Base-by-base conservation (phyloP, 2,888 invertebrate genomes). In the Biston stratarius region DNA sequence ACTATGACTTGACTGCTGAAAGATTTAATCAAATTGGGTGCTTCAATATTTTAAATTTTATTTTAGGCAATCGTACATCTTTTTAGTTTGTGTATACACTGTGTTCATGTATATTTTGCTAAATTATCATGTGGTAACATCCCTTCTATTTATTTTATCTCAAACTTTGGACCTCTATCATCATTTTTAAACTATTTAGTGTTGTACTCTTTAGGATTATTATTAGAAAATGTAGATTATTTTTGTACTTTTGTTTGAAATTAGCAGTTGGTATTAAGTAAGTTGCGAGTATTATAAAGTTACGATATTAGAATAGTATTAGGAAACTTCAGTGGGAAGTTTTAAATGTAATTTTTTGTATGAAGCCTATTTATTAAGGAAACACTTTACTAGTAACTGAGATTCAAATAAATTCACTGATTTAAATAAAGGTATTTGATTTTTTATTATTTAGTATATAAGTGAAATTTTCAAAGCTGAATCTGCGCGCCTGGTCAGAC, bases 391-490 rank as follows among this genome's bases (percentile, higher is more conserved):
- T 68, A 76, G 66, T 82, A 76, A 76, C n/a, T 81, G 86, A 89
- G 86, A 88, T 88, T 87, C 83, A 85, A 80, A 82, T 91, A 88
- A 89, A 91, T 83, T 80, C 81, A 86, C 84, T 82, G 87, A 88
- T 90, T 90, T 88, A 81, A 72, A 75, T 70, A 38, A 70, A 63
- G 55, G 57, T 69, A 70, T 74, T 72, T 77, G 85, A 80, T 81
- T 44, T 72, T 73, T 12, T n/a, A 38, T 11, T 15, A 7, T 47
- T 47, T 14, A 24, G 24, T 24, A 24, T 24, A 2, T 24, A 24
- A 2, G 24, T 24, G 24, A 2, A 2, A 2, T 24, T 24, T 24
- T 24, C 3, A 2, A 24, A 24, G 24, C 24, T 24, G 24, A 24
- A 24, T 24, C 24, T 24, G 24, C 24, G 24, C 24, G 24, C 24